Evolutionary conservation across 2,888 invertebrate species (phyloP), one percentile per base, ranked within the genome.

Genomic region (Dendrolimus houi): DNA sequence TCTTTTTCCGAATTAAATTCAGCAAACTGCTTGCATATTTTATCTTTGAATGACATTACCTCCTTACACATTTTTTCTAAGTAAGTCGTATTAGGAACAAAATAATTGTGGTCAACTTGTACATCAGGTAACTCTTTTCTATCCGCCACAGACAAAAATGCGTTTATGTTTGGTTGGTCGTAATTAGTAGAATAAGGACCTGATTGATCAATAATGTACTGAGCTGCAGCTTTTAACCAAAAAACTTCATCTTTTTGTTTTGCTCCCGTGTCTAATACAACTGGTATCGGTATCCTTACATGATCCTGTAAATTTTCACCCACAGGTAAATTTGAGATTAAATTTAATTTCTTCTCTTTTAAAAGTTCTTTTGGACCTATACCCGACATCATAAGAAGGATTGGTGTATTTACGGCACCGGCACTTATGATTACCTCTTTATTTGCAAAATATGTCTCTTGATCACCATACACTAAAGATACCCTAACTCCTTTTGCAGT

Each of bases 221-320:
- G 74, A 7, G 79, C 81, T 17, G 81, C 72, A 57, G 87, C 86
- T 68, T 80, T 81, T 1, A 75, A 60, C 85, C 85, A 87, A 61
- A 74, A 87, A 2, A 62, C 64, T 13, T 83, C 79, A 61, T 76
- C 77, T 61, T 76, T 74, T 29, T 68, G 62, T 55, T 71, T 64
- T 52, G 83, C 81, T 53, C 85, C 84, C 53, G 85, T 84, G 53
- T 85, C 68, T 8, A 88, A 62, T 29, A 76, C 81, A 1, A 89
- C 74, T 17, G 84, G 83, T 55, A 90, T 72, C 8, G 88, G 85
- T 64, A 90, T 86, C 57, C 87, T 78, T 0, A 87, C 87, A 64
- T 90, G 90, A 58, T 90, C 89, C 70, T 88, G 88, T n/a, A 90
- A 74, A 69, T 90, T 88, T 69, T 79, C 72, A n/a, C 90, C 90